A percentile compares a stretch with the other conserved stretches of the same genome.
Conservation (phyloP, 1,140 invertebrate species). For the Aradophagus sp. region DNA sequence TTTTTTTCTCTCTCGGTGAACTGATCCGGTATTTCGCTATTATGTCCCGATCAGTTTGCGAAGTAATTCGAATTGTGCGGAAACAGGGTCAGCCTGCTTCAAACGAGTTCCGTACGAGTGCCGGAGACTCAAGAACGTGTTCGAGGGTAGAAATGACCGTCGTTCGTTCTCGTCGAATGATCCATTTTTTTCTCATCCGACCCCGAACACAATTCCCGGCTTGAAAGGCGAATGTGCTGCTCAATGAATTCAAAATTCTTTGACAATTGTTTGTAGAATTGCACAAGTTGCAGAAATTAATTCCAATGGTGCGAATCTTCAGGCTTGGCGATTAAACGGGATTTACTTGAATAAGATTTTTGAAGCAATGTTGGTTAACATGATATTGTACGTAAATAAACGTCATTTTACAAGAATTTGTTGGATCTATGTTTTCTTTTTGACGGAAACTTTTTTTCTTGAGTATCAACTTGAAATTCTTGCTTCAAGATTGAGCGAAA, state of each 20-base stretch:
- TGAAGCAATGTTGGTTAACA: no score
- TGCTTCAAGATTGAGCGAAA: no score
- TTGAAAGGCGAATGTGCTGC: slow-evolving; percentile 34
- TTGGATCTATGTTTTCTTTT: no score
- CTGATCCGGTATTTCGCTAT: slow-evolving; percentile 27
- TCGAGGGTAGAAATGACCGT: slow-evolving; percentile 53
- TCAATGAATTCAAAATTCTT: slow-evolving; percentile 21
- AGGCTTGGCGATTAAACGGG: no score
- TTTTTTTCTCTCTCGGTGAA: slow-evolving; percentile 10
- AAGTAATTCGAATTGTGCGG: slow-evolving; percentile 47
- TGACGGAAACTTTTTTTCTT: no score
- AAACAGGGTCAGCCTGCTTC: slow-evolving; percentile 50
- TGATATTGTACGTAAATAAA: no score
- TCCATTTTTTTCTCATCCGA: slow-evolving; percentile 28
- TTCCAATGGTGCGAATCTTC: no score
- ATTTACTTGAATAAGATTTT: no score
- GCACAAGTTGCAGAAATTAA: background rate
- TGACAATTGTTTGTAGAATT: slow-evolving; percentile 20
- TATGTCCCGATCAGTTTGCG: slow-evolving; percentile 36
- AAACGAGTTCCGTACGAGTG: slow-evolving; percentile 54
- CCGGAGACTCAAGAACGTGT: slow-evolving; percentile 47
- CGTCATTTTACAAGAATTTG: no score
- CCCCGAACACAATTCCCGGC: slow-evolving; percentile 28
- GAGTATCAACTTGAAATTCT: no score
- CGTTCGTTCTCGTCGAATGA: slow-evolving; percentile 45